A percentile compares a stretch with the other conserved stretches of the same genome.
phyloP scores from a whole-genome alignment of 2,888 invertebrate genomes.

The Thymelicus sylvestris region DNA sequence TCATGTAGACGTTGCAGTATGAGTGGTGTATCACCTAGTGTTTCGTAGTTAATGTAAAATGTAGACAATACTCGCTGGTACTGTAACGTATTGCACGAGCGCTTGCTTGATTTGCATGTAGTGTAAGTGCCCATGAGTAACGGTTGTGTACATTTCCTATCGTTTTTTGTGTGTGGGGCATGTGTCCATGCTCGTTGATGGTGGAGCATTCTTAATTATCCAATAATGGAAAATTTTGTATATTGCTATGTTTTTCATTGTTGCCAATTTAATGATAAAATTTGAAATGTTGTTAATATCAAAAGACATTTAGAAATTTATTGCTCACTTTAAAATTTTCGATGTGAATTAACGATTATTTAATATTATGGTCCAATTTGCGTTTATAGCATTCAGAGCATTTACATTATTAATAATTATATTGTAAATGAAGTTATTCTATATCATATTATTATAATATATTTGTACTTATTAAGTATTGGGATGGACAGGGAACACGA shows the following conservation, averaged over 20 bases:
- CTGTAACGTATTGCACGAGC: conserved; percentile 39
- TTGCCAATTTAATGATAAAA: conserved; percentile 69
- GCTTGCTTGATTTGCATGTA: conserved; percentile 41
- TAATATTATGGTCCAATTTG: conserved; percentile 40
- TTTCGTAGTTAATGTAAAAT: conserved; percentile 33
- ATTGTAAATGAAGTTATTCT: conserved; percentile 30
- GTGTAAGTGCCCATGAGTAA: conserved; percentile 38
- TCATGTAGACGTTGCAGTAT: conserved; percentile 19
- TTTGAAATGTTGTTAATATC: conserved; percentile 40
- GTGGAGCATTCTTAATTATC: conserved; percentile 40
- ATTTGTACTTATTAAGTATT: conserved; percentile 29
- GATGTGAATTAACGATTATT: conserved; percentile 38
- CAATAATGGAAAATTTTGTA: conserved; percentile 48
- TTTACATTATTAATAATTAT: conserved; percentile 28
- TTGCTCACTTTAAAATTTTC: conserved; percentile 50
- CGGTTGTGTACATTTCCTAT: conserved; percentile 46
- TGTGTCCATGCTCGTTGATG: conserved; percentile 2
- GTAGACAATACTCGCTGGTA: conserved; percentile 5
- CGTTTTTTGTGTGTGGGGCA: conserved; percentile 42
- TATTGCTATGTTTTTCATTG: conserved; percentile 69
- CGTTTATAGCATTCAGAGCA: conserved; percentile 37
- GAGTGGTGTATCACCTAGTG: conserved; percentile 27
- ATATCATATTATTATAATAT: conserved; percentile 25
- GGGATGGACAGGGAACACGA: conserved; percentile 26
- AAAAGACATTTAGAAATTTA: conserved; percentile 41